Evolutionary conservation across 1,140 invertebrate species (phyloP), one percentile per base, ranked within the genome.

Genomic region (Manduca sexta): DNA sequence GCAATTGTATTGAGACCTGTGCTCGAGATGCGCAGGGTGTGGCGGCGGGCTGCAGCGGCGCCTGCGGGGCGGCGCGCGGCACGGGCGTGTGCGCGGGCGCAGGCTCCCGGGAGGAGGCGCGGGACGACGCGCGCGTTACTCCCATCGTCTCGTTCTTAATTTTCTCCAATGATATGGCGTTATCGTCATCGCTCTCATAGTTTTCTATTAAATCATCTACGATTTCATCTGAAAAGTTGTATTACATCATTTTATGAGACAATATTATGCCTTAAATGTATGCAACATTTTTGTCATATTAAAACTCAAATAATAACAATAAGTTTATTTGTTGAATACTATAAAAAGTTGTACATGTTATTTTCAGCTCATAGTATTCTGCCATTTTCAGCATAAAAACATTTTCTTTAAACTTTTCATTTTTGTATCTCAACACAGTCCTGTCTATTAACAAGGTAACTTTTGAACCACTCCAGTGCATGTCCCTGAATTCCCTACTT

Each of bases 11-110:
- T 5, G 0, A 41, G 49, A 96, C 74, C 94, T 89, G 58, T 94
- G 92, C 50, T 95, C 89, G 30, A 98, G 88, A 84, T 96, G 92
- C 38, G 80, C 69, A n/a, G 14, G 97, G 97, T 0, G 96, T 96
- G n/a, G 96, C 93, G 0, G 92, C 91, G 0, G 97, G 93, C 87
- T 98, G 97, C 84, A 99, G 98, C 4, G 95, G 88, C 21, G 88
- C 69, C 80, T 98, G 97, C 33, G 92, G 73, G 30, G 91, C 88
- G 11, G 77, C 76, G 0, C 63, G 21, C 68, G 91, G 88, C 8
- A 78, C 76, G 0, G 66, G 69, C 15, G n/a, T n/a, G n/a, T n/a
- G n/a, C n/a, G n/a, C n/a, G n/a, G 59, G 56, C 2, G 64, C 38
- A 1, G 52, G 49, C 1, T 43, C 60, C 2, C 70, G 52, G 0